Conservation (phyloP, 2,888 invertebrate species). For the Megaustenia siamemsis region DNA sequence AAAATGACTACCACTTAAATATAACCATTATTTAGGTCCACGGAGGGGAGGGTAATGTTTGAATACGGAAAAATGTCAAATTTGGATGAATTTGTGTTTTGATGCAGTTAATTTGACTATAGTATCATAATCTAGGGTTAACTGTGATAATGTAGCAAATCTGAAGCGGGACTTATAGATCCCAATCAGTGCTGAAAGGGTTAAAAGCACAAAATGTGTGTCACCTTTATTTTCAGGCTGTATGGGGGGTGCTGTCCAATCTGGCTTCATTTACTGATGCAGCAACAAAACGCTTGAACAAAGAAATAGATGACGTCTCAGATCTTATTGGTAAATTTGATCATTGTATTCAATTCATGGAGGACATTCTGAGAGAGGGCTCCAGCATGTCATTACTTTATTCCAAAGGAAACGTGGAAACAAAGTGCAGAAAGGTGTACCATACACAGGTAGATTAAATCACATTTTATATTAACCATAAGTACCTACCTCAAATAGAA, state of each 20-base stretch:
- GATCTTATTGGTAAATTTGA: conserved; percentile 91
- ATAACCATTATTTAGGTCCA: no score
- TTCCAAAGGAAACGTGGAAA: conserved; percentile 66
- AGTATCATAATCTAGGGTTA: no score
- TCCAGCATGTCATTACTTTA: conserved; percentile 74
- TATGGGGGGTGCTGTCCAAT: conserved; percentile 81
- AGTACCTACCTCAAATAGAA: no score
- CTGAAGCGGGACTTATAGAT: no score
- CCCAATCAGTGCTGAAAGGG: no score
- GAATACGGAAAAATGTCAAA: no score
- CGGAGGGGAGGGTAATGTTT: no score
- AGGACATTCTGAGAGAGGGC: conserved; percentile 84
- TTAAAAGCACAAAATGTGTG: no score
- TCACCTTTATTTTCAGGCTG: conserved; percentile 44
- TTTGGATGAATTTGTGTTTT: no score
- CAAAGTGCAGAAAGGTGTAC: conserved; percentile 57
- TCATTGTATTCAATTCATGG: conserved; percentile 92
- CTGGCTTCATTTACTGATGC: conserved; percentile 89
- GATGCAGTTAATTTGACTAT: no score
- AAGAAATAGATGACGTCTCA: conserved; percentile 91
- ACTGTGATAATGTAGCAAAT: no score
- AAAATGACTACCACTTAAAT: no score
- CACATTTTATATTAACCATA: not conserved
- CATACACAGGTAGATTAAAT: conserved; percentile 42
- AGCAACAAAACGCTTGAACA: conserved; percentile 89